phyloP scores from a whole-genome alignment of 2,888 invertebrate species.

The Megalurothrips usitatus region DNA sequence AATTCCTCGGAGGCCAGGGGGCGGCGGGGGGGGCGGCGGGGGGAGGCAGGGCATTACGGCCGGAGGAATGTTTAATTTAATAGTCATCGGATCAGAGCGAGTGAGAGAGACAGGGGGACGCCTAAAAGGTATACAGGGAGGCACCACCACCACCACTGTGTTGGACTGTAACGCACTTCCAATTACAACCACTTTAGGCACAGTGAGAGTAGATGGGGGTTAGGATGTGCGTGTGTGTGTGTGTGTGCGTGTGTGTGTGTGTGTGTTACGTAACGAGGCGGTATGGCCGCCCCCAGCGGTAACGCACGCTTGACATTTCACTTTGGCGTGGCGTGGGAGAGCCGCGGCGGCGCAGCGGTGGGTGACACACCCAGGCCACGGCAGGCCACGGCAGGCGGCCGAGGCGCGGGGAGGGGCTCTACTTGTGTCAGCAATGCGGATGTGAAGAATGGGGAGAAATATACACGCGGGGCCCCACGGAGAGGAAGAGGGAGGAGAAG shows the following conservation, averaged over 20 bases:
- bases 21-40: not conserved
- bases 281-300: not conserved
- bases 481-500: not conserved
- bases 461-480: not conserved
- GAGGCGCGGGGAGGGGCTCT: too few relatives aligned
- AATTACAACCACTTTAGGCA: too few relatives aligned
- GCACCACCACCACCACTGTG: too few relatives aligned
- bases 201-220: too few relatives aligned
- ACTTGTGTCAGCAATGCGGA: not conserved
- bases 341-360: not conserved
- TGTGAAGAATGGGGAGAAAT: not conserved
- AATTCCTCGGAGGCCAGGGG: not conserved
- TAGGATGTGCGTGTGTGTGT: too few relatives aligned
- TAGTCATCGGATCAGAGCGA: not conserved
- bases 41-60: not conserved
- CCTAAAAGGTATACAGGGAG: not conserved
- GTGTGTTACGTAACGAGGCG: too few relatives aligned
- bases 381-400: too few relatives aligned
- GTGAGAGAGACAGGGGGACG: not conserved
- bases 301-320: not conserved
- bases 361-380: not conserved
- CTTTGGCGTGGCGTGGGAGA: not conserved
- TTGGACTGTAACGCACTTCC: too few relatives aligned
- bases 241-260: too few relatives aligned
- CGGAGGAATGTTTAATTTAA: conserved; percentile 25